Evolutionary conservation across 2,797 vertebrate species (phyloP), one percentile per base, ranked within the genome.

Genomic region (Sandelia bainsii): DNA sequence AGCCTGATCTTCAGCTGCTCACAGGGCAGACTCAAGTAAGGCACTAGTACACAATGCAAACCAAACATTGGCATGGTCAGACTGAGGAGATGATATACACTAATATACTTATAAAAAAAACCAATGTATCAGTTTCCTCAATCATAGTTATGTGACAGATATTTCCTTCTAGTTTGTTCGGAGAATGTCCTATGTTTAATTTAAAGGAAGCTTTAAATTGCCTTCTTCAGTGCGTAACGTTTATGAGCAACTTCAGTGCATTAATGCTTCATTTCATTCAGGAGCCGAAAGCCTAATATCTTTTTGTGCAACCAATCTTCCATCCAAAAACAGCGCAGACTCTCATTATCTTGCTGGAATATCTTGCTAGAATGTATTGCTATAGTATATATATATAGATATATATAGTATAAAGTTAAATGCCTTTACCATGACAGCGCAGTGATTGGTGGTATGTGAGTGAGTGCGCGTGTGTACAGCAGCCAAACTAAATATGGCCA

Each of bases 31-130:
- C 90, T 92, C 91, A 82, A 93, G 83, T 95, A 95, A 95, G 94
- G 94, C 94, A 95, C 94, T 93, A 93, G 86, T 92, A 93, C 88
- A 93, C 83, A 82, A 93, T 87, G 91, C 90, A 92, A 92, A 92
- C 82, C 91, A 86, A 83, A 91, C 87, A 82, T 82, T 77, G 87
- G 85, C 76, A 68, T 72, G 66, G 64, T 83, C 63, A 74, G 59
- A 87, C 70, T 46, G 59, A 81, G 75, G 76, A 85, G 73, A 72
- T 58, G 80, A 65, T 50, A 70, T 19, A 72, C 39, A 63, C 58
- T 40, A 81, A 66, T 50, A 57, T 45, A 73, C 32, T 23, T 40
- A 75, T 69, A 59, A 51, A 25, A 66, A 45, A 62, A 29, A 44
- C 20, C 39, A 27, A 27, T 23, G 1, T 72, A 52, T 77, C 57